Evolutionary conservation across 2,797 vertebrate species (phyloP), one percentile per base, ranked within the genome.

Genomic region (Gadopsis marmoratus): DNA sequence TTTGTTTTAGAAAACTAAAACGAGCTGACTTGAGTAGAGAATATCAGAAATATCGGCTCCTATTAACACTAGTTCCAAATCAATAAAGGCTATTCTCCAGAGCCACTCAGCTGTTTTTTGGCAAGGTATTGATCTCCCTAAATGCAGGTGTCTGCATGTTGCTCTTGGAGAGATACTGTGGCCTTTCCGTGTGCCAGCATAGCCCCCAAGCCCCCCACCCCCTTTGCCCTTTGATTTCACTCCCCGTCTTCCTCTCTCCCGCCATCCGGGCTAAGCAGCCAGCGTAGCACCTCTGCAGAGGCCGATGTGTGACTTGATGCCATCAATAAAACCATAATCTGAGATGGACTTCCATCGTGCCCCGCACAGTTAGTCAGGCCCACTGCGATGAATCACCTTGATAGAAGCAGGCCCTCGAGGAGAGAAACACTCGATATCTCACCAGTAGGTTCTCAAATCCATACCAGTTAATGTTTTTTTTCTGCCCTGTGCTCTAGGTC

Each of bases 381-480:
- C 74, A 65, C 64, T 62, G 85, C 68, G 8, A 86, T 79, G 85
- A 91, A 89, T 89, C 91, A 89, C 86, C 92, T 86, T 86, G 81
- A 88, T 82, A 47, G 70, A 92, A 71, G 76, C 83, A 65, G 67
- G 50, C 91, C 86, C 93, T 89, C n/a, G 33, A 91, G 87, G 90
- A 94, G 89, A 77, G 85, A 89, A 94, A 93, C 94, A 95, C 94
- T 95, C 95, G 85, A 95, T 96, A 95, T 92, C 93, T 89, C 90
- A 89, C 89, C 77, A 78, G 86, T 84, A 77, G 90, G 83, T 88
- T 86, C 83, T 78, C 64, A 48, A 58, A 94, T 94, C 94, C 83
- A 93, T 91, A 92, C 65, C 45, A 31, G 71, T 85, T 88, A 84
- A 89, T 87, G 89, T 93, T 92, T 90, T 66, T 61, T 61, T 58